These are phyloP conservation scores for Camponotus floridanus DNA, from an alignment of 1,140 invertebrate genomes.

Conservation along the genomic window DNA sequence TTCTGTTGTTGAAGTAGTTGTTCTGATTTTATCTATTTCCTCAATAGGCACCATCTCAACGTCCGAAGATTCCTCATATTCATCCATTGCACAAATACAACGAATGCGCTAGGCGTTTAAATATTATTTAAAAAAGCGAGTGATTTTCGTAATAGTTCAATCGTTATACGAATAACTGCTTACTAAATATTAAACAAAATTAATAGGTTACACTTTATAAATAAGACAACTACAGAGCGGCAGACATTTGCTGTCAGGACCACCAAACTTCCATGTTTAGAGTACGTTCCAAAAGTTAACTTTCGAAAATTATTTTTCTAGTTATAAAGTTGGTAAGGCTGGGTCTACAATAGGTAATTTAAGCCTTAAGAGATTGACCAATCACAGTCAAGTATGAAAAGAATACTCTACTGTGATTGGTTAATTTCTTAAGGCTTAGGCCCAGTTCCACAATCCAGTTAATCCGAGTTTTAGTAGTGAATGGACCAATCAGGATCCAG, in stretches of 20 bases:
- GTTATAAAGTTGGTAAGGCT: too few species aligned
- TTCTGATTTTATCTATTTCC: constrained; percentile 37
- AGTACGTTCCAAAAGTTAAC: too few species aligned
- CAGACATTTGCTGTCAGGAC: not conserved
- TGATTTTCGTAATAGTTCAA: not conserved
- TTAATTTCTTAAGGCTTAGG: too few species aligned
- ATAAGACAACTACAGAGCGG: constrained; percentile 5
- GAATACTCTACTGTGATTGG: too few species aligned
- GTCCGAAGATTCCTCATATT: constrained; percentile 53
- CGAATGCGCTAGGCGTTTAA: not conserved
- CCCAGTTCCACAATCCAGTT: too few species aligned
- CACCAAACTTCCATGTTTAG: too few species aligned
- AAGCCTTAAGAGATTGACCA: too few species aligned
- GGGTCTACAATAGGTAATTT: too few species aligned
- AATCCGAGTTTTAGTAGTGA: too few species aligned
- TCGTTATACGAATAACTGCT: not conserved
- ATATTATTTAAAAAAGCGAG: not conserved
- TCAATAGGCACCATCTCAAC: constrained; percentile 58
- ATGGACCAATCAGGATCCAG: too few species aligned
- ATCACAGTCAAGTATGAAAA: too few species aligned
- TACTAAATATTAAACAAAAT: not conserved
- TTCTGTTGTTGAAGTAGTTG: not conserved
- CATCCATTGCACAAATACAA: constrained; percentile 51
- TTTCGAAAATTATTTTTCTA: too few species aligned
- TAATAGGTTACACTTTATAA: constrained; percentile 47